phyloP scores from a whole-genome alignment of 2,797 vertebrate species.

The Sylvilagus floridanus region DNA sequence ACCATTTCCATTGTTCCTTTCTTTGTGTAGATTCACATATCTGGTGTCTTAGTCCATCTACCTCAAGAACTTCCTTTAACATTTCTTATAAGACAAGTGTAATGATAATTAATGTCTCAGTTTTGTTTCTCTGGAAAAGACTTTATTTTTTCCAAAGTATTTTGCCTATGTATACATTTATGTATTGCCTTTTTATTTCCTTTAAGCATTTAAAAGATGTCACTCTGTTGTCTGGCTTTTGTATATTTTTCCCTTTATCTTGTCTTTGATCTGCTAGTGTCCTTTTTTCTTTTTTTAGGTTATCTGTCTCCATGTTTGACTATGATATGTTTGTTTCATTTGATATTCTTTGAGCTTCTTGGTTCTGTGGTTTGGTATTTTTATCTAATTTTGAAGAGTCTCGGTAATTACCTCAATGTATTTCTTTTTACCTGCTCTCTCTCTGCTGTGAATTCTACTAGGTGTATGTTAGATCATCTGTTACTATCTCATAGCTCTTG shows the following conservation, averaged over 20 bases:
- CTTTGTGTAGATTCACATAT: slow-evolving; percentile 22
- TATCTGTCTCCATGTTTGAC: background rate
- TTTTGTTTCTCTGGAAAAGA: slow-evolving; percentile 13
- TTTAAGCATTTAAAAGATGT: background rate
- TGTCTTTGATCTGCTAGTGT: background rate
- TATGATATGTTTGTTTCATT: background rate
- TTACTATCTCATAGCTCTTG: background rate
- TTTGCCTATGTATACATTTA: slow-evolving; percentile 6
- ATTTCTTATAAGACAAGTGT: no score
- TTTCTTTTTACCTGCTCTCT: background rate
- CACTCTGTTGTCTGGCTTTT: background rate
- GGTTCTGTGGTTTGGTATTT: slow-evolving; percentile 23
- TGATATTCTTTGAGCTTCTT: background rate
- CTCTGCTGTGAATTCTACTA: slow-evolving; percentile 6
- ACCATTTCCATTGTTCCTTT: background rate
- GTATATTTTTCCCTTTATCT: slow-evolving; percentile 1
- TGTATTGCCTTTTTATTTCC: background rate
- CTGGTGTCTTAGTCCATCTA: background rate
- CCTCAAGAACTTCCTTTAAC: background rate
- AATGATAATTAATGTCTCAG: no score
- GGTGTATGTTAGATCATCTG: background rate
- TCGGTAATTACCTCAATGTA: background rate
- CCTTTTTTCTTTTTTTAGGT: background rate
- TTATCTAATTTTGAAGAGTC: slow-evolving; percentile 32
- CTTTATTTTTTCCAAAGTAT: background rate